Percentiles rank a stretch among this genome's conserved stretches.
Evolutionary conservation across 2,797 vertebrate genomes (phyloP).

Genomic region (Acanthurus leucopareius): DNA sequence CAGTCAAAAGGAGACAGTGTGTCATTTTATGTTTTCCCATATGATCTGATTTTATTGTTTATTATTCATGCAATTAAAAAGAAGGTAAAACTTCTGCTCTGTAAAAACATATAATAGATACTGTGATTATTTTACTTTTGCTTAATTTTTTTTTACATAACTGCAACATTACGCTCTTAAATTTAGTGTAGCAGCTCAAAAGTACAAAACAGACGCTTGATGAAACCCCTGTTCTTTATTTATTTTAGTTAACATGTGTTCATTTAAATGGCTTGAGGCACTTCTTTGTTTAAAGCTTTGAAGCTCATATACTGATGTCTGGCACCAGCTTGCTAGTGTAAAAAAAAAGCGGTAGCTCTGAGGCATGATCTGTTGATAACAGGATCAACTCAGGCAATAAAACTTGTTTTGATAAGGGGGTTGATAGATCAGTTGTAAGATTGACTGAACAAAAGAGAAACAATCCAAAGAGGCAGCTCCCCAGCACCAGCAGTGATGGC

Average conservation of each 20-base stretch:
- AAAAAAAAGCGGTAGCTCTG: slow-evolving; percentile 2
- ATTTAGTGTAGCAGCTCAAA: background rate
- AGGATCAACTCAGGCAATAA: slow-evolving; percentile 13
- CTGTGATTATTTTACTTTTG: background rate
- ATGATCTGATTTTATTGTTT: background rate
- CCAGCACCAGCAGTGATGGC: background rate
- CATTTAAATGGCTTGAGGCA: background rate
- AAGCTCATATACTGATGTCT: background rate
- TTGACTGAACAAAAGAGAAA: slow-evolving; percentile 12
- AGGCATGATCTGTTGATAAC: slow-evolving; percentile 24
- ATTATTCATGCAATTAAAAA: background rate
- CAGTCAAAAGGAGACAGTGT: background rate
- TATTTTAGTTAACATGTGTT: background rate
- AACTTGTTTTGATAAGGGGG: slow-evolving; percentile 20
- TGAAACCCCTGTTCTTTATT: background rate
- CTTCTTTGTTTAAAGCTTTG: background rate
- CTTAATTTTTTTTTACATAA: background rate
- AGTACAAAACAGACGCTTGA: background rate
- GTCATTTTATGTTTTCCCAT: background rate
- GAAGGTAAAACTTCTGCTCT: background rate
- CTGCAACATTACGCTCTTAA: background rate
- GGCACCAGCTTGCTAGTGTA: background rate
- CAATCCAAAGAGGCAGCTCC: slow-evolving; percentile 20
- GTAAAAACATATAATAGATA: background rate
- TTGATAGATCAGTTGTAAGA: slow-evolving; percentile 17